Percentiles rank a stretch among this genome's conserved stretches.
Evolutionary conservation across 2,113 vertebrate species (phyloP).

Genomic region (Phaetusa simplex): DNA sequence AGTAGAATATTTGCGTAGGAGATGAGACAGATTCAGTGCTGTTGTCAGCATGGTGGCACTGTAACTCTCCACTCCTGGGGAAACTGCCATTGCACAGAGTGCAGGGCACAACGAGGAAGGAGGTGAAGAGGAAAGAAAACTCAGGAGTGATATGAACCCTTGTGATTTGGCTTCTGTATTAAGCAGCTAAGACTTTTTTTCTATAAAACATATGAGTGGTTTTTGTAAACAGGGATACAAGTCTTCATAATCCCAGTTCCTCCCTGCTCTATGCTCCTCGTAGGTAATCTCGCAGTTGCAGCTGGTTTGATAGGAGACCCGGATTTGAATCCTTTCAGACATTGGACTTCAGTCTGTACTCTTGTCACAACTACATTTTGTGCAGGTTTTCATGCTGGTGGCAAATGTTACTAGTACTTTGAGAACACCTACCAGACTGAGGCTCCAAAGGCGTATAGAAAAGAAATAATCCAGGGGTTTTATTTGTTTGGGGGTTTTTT

Average conservation of each 20-base stretch:
- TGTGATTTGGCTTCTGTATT: not conserved
- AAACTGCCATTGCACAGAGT: not conserved
- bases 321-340: not conserved
- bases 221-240: not conserved
- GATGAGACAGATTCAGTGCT: not conserved
- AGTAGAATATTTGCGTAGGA: not conserved
- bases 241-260: not conserved
- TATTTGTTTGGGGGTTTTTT: not conserved
- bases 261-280: not conserved
- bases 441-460: not conserved
- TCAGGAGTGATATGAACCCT: not conserved
- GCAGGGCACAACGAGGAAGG: not conserved
- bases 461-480: not conserved
- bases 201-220: not conserved
- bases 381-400: not conserved
- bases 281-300: not conserved
- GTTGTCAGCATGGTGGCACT: rapidly evolving
- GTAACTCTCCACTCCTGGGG: not conserved
- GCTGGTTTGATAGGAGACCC: not conserved
- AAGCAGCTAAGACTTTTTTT: not conserved
- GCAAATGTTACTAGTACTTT: not conserved
- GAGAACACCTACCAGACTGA: not conserved
- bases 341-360: not conserved
- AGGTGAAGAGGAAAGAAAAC: not conserved
- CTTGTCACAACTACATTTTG: not conserved